These are phyloP conservation scores for Calonectris borealis DNA, from an alignment of 2,113 vertebrate species.

Conservation along the genomic window DNA sequence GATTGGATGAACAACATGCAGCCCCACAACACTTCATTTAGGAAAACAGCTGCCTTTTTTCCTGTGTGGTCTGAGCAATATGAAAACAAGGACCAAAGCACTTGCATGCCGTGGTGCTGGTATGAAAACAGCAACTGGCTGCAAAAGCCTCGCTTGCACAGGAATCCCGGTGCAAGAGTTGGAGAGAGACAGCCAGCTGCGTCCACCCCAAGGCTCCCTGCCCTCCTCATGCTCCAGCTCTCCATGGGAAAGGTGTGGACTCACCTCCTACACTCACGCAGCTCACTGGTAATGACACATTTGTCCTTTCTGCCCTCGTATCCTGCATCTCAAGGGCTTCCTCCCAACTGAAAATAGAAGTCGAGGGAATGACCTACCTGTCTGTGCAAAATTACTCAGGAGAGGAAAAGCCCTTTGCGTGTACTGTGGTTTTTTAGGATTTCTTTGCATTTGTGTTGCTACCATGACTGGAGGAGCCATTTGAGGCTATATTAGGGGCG, in stretches of 20 bases:
- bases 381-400: neutral
- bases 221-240: neutral
- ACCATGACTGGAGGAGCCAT: neutral
- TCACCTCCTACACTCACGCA: neutral
- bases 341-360: neutral
- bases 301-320: neutral
- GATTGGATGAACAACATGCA: neutral
- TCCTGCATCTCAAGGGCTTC: neutral
- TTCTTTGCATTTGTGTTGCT: neutral
- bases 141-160: neutral
- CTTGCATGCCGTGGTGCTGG: neutral
- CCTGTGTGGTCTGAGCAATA: neutral
- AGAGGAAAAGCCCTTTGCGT: neutral
- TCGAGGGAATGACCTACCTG: neutral
- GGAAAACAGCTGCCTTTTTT: neutral
- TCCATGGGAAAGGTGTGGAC: neutral
- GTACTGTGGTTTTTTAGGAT: neutral
- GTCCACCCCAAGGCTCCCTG: neutral
- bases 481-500: neutral
- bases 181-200: neutral
- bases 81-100: neutral
- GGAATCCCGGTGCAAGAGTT: fast-evolving
- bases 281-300: neutral
- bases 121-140: neutral
- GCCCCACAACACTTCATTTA: neutral